Percentiles rank a stretch among this genome's conserved stretches.
Conservation (phyloP, 2,888 invertebrate genomes). For the Tenthredo distinguenda region DNA sequence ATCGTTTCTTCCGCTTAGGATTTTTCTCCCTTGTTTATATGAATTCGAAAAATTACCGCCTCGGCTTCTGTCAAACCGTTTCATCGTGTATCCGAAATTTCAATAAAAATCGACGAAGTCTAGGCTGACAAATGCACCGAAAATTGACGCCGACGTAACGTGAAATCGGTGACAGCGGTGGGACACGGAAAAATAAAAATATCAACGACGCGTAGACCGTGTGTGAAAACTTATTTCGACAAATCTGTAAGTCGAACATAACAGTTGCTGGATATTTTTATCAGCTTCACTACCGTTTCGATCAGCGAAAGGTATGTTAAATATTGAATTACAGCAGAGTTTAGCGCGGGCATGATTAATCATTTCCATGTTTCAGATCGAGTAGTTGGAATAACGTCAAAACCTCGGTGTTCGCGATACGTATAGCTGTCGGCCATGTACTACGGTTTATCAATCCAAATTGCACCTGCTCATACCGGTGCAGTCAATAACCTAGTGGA, state of each 20-base stretch:
- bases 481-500: slow-evolving; percentile 32
- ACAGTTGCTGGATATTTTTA: neutral
- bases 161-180: slow-evolving; percentile 6
- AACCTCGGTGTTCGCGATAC: neutral
- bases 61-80: neutral
- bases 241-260: neutral
- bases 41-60: neutral
- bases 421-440: neutral
- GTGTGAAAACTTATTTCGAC: neutral
- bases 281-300: neutral
- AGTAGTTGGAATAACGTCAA: slow-evolving; percentile 18
- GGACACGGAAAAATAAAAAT: neutral
- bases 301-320: neutral
- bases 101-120: neutral
- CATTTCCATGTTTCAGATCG: neutral
- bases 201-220: neutral
- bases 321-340: neutral
- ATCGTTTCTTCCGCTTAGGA: neutral
- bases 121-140: neutral
- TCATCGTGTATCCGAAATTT: neutral
- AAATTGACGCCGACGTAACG: neutral
- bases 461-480: slow-evolving; percentile 17
- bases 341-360: neutral
- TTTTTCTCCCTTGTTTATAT: neutral
- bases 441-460: slow-evolving; percentile 44